Evolutionary conservation across 2,888 invertebrate species (phyloP).

Genomic region (Chrysolina haemoptera): DNA sequence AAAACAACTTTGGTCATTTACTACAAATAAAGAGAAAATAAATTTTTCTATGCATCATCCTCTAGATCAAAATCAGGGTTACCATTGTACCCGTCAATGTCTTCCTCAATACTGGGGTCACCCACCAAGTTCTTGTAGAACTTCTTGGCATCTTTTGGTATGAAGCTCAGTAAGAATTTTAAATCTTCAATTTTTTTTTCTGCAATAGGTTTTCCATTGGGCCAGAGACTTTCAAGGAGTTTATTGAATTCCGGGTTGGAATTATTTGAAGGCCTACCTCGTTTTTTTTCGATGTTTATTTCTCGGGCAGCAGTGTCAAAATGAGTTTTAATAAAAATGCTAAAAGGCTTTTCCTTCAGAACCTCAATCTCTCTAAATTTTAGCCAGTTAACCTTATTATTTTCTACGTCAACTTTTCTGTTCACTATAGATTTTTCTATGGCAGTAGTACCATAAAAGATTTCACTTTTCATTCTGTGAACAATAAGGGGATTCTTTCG

Average conservation of each 20-base stretch:
- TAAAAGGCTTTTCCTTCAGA: conserved; percentile 26
- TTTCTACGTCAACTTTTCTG: conserved; percentile 20
- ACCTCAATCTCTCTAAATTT: conserved; percentile 23
- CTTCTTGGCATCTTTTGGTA: conserved; percentile 33
- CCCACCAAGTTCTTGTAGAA: conserved; percentile 31
- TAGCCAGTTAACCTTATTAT: conserved; percentile 22
- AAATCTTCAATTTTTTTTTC: conserved; percentile 20
- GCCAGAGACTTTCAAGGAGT: conserved; percentile 14
- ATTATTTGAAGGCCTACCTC: conserved; percentile 22
- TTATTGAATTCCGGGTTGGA: conserved; percentile 6
- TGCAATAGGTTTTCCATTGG: conserved; percentile 23
- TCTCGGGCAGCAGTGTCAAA: conserved; percentile 25
- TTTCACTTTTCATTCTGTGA: conserved; percentile 27
- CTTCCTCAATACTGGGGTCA: conserved; percentile 34
- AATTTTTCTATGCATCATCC: conserved; percentile 12
- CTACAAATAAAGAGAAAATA: conserved; percentile 5
- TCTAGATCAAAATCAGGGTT: conserved; percentile 32
- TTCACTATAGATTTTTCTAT: conserved; percentile 22
- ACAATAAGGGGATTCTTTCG: conserved; percentile 31
- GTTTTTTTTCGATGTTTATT: conserved; percentile 30
- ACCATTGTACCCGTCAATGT: conserved; percentile 32
- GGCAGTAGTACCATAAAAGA: conserved; percentile 25
- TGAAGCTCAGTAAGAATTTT: conserved; percentile 26
- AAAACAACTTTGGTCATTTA: conserved; percentile 3
- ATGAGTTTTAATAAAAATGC: conserved; percentile 28